These are phyloP conservation scores for Donacobius atricapilla DNA, from an alignment of 2,113 vertebrate genomes.

Conservation along the genomic window DNA sequence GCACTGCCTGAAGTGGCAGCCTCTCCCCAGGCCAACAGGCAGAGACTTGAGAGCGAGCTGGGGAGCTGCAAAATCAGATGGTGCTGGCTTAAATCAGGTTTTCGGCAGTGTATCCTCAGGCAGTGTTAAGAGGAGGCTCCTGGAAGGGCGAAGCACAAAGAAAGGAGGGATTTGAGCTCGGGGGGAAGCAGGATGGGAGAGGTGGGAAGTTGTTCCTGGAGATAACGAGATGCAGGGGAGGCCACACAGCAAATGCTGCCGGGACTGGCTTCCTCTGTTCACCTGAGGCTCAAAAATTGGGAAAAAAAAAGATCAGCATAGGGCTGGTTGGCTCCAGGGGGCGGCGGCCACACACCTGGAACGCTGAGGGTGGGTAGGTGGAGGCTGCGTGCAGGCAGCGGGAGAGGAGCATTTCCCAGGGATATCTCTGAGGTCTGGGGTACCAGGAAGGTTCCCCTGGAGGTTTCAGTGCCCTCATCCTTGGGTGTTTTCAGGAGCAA, in stretches of 20 bases:
- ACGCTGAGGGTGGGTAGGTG: not conserved
- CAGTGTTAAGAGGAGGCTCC: not conserved
- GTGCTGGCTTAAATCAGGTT: not conserved
- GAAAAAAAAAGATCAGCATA: not conserved
- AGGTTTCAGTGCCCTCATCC: not conserved
- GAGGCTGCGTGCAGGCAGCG: not conserved
- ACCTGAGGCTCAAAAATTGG: not conserved
- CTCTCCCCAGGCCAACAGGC: not conserved
- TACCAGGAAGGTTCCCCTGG: not conserved
- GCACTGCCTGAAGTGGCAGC: not conserved
- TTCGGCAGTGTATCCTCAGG: not conserved
- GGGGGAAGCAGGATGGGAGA: not conserved
- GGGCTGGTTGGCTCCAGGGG: not conserved
- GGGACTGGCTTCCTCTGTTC: not conserved
- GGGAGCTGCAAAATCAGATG: not conserved
- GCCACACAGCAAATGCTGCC: not conserved
- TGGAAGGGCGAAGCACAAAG: not conserved
- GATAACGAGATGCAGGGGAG: not conserved
- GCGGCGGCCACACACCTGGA: not conserved
- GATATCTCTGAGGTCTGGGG: not conserved
- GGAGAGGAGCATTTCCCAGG: too few species aligned
- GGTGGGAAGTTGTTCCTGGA: constrained; percentile 14
- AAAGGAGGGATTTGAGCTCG: not conserved
- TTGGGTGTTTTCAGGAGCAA: not conserved
- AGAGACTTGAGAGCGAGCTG: not conserved